Conservation (phyloP, 2,888 invertebrate genomes). For the Acutogordius australiensis region DNA sequence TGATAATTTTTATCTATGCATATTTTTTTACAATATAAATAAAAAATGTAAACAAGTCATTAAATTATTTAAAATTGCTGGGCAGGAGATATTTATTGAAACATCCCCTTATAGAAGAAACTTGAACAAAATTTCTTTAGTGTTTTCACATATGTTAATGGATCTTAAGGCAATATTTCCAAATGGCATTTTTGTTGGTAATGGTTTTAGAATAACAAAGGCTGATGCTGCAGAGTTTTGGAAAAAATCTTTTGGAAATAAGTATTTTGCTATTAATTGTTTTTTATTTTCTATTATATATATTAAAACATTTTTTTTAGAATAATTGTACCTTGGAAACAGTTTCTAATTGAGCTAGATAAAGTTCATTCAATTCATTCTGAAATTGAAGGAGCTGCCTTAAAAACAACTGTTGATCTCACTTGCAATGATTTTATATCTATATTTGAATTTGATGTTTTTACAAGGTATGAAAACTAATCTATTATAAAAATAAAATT, state of each 20-base stretch:
- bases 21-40: constrained; percentile 88
- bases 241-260: constrained; percentile 77
- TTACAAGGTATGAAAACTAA: constrained; percentile 62
- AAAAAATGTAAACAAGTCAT: constrained; percentile 94
- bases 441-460: constrained; percentile 98
- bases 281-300: too few species aligned
- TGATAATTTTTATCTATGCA: constrained; percentile 69
- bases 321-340: constrained; percentile 84
- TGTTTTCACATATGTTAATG: constrained; percentile 96
- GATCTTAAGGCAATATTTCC: constrained; percentile 95
- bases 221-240: constrained; percentile 95
- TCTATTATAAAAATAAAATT: too few species aligned
- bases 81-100: constrained; percentile 93
- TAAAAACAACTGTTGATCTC: constrained; percentile 93
- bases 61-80: constrained; percentile 86
- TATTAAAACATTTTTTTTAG: too few species aligned
- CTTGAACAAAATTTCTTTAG: constrained; percentile 79
- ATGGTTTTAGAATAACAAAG: constrained; percentile 91
- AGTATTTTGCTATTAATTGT: too few species aligned
- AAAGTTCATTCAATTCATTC: constrained; percentile 79
- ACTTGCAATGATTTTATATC: constrained; percentile 98
- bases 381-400: constrained; percentile 81
- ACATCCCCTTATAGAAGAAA: constrained; percentile 69
- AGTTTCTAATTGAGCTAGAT: constrained; percentile 66
- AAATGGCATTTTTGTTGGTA: constrained; percentile 71